Evolutionary conservation across 2,888 invertebrate species (phyloP), one percentile per base, ranked within the genome.

Genomic region (Cetonia aurata): DNA sequence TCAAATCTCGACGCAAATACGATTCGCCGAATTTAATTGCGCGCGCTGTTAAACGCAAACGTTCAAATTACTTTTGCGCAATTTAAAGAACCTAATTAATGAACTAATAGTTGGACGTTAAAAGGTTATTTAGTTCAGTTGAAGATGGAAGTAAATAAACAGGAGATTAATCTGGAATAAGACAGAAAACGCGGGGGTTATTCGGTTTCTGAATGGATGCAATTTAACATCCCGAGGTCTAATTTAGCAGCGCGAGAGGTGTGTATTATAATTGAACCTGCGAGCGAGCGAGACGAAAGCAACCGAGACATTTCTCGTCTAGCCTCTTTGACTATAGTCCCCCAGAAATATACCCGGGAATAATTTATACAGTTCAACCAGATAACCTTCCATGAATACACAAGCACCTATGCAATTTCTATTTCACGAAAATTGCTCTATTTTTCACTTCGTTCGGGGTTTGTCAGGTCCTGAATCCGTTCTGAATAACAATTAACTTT

Each of bases 151-250:
- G 71, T 71, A 71, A 68, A 71, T 71, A 71, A 71, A 68, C 71
- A 71, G 71, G 68, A 71, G 71, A 71, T 71, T 71, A 71, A 68
- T 71, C 68, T 56, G 68, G 48, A 71, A 69, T 71, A 75, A 74
- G 72, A 71, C 69, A 66, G 75, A 72, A 74, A 75, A 75, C 74
- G 74, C 71, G 68, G 69, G 70, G 71, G 71, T 72, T 71, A 71
- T 70, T 74, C 71, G 59, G 67, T 70, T 53, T 71, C 72, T 70
- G 72, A 71, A 75, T 71, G 71, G 73, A 71, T 74, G 69, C 71
- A 71, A 74, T 74, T 73, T 72, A 70, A 60, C 74, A 74, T 70
- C 71, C 72, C 71, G 66, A 70, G 56, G 67, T 71, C 52, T 71
- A 71, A 71, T 71, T 69, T 71, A 71, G 65, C 62, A 46, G 68